Conservation (phyloP, 2,797 vertebrate genomes). For the Pipistrellus pipistrellus region DNA sequence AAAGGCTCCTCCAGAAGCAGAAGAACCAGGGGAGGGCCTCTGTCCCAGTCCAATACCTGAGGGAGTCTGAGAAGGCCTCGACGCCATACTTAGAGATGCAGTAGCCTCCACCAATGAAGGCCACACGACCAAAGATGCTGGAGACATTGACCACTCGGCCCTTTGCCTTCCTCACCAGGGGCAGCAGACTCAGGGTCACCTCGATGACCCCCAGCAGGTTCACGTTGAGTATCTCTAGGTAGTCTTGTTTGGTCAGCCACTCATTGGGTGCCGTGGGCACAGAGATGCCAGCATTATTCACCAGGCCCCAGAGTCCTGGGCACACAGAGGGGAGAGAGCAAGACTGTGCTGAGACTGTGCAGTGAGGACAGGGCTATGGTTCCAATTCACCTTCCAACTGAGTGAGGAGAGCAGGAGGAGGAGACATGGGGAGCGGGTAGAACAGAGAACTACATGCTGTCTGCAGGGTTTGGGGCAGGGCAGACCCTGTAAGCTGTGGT, state of each 20-base stretch:
- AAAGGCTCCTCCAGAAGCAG: neutral
- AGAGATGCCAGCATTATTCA: slow-evolving; percentile 85
- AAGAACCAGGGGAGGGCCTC: neutral
- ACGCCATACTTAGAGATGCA: slow-evolving; percentile 80
- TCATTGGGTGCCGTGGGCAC: neutral
- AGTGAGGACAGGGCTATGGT: neutral
- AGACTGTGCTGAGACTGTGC: neutral
- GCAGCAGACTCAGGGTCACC: slow-evolving; percentile 83
- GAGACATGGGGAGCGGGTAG: neutral
- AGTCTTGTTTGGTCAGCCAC: slow-evolving; percentile 86
- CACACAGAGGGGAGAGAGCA: neutral
- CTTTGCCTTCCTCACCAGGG: slow-evolving; percentile 76
- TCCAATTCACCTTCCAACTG: neutral
- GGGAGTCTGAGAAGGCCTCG: slow-evolving; percentile 83
- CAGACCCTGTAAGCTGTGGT: neutral
- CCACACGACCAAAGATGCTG: slow-evolving; percentile 65
- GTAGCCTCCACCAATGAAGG: slow-evolving; percentile 73
- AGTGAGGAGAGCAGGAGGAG: neutral
- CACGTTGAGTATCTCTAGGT: slow-evolving; percentile 78
- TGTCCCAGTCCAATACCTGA: slow-evolving; percentile 77
- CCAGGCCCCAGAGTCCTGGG: slow-evolving; percentile 88
- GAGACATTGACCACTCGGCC: slow-evolving; percentile 83
- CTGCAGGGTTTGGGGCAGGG: too few relatives aligned
- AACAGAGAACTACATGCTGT: neutral
- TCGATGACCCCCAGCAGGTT: slow-evolving; percentile 87